Conservation (phyloP, 2,888 invertebrate species). For the Parnassius apollo region DNA sequence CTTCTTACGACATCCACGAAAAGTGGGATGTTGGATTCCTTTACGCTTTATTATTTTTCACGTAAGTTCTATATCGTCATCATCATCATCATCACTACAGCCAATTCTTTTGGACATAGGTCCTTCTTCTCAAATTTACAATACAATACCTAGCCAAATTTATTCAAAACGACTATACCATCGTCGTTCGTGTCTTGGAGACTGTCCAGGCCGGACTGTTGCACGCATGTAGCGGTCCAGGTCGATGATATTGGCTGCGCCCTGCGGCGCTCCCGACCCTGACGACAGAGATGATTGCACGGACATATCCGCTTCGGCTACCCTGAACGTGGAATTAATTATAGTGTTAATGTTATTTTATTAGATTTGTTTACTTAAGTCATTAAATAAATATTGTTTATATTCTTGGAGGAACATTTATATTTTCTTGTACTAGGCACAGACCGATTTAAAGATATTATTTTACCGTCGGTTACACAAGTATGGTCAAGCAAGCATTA, state of each 20-base stretch:
- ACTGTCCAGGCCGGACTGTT: constrained; percentile 41
- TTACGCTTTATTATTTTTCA: too few species aligned
- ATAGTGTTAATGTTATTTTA: too few species aligned
- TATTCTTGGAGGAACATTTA: neutral
- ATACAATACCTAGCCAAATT: too few species aligned
- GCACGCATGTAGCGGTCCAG: constrained; percentile 67
- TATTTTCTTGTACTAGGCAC: neutral
- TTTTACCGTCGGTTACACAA: neutral
- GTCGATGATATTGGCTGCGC: constrained; percentile 60
- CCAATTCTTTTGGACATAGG: too few species aligned
- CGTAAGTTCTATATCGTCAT: too few species aligned
- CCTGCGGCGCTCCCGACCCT: constrained; percentile 26
- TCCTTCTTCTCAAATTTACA: too few species aligned
- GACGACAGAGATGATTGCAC: constrained; percentile 26
- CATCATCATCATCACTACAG: too few species aligned
- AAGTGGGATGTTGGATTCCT: too few species aligned
- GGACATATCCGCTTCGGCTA: constrained; percentile 33
- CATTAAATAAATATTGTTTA: neutral
- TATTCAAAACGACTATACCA: constrained; percentile 3
- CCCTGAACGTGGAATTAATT: neutral
- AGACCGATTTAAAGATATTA: neutral
- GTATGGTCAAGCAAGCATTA: neutral
- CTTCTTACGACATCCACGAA: too few species aligned
- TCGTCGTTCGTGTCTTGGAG: constrained; percentile 22
- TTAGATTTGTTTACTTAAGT: too few species aligned